Evolutionary conservation across 2,797 vertebrate species (phyloP).

Genomic region (Anomalospiza imberbis): DNA sequence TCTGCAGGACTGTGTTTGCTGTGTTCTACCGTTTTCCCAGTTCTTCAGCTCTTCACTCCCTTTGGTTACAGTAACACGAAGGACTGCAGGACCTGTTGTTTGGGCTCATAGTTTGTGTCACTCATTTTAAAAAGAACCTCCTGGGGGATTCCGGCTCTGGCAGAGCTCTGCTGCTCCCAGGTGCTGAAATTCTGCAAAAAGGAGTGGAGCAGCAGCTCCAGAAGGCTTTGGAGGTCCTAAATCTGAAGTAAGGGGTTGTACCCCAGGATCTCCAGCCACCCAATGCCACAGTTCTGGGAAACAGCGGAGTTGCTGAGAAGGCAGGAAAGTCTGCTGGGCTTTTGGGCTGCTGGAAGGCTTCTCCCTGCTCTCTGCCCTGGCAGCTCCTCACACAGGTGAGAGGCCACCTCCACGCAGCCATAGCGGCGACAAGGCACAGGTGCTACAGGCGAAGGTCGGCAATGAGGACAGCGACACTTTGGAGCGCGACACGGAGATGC

Average conservation of each 20-base stretch:
- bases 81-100: too few relatives aligned
- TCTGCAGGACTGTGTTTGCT: not conserved
- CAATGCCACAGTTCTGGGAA: not conserved
- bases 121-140: fast-evolving
- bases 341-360: not conserved
- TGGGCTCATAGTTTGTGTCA: not conserved
- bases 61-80: not conserved
- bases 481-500: fast-evolving
- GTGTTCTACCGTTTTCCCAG: not conserved
- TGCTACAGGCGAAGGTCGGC: too few relatives aligned
- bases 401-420: fast-evolving
- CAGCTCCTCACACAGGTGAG: not conserved
- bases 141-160: not conserved
- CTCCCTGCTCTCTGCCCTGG: not conserved
- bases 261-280: fast-evolving
- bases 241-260: too few relatives aligned
- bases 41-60: not conserved
- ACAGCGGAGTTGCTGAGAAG: too few relatives aligned
- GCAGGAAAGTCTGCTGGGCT: not conserved
- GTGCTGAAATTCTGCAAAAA: not conserved
- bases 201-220: fast-evolving
- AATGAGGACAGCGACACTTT: fast-evolving
- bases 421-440: fast-evolving
- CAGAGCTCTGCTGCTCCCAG: not conserved
- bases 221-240: not conserved